Evolutionary conservation across 2,888 invertebrate species (phyloP), one percentile per base, ranked within the genome.

Genomic region (Ischnus inquisitorius): DNA sequence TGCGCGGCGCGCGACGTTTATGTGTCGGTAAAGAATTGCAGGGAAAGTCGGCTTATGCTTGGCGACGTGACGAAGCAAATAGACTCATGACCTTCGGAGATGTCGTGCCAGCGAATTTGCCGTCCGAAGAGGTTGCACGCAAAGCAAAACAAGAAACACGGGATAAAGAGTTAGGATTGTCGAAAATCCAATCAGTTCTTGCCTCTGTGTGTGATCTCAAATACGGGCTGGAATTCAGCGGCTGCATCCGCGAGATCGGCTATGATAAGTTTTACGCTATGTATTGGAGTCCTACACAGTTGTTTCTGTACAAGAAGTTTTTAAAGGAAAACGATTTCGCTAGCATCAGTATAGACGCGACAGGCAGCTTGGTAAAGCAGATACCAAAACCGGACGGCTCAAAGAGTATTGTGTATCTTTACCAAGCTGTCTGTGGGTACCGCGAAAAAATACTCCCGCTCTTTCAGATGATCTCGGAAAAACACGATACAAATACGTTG

Each of bases 381-480:
- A 79, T 80, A 43, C 57, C 68, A 62, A 82, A 80, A 5, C 79
- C 67, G 6, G 85, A 85, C 62, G 83, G 84, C 3, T 69, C 69
- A 6, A 84, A 79, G 67, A 46, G 65, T n/a, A 74, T 74, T 6
- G 81, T 87, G 1, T 89, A 86, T 84, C 39, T 89, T 3, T 88
- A 89, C 25, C 87, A 89, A 69, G 81, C 85, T 12, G 78, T 87
- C 14, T 64, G 83, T 14, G 28, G 75, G 10, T 85, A 74, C 39
- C 65, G 85, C 10, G 62, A 71, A 5, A 86, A 86, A 16, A 87
- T 87, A 12, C 68, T 88, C 5, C 88, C 89, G 0, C 12, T 90
- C 5, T 86, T 86, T 28, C 88, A 89, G 78, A 81, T 87, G 82
- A 28, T 89, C 14, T 88, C 88, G 0, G 88, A 88, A 39, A 88